Conservation (phyloP, 1,140 invertebrate genomes). For the Oryzaephilus surinamensis region DNA sequence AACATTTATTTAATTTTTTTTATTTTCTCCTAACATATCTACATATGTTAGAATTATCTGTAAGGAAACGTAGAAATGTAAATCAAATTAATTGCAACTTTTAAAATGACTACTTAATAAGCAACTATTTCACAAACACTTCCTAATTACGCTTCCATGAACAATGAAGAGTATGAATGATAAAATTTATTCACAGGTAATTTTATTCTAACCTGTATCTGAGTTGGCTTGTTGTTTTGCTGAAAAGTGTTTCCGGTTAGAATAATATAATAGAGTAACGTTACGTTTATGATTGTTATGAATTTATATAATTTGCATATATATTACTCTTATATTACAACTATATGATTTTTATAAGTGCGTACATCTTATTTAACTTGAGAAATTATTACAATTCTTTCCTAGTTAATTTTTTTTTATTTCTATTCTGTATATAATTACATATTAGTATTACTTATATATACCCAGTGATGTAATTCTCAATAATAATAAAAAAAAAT, state of each 20-base stretch:
- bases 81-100: conserved; percentile 13
- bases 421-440: background rate
- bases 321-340: too few relatives aligned
- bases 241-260: conserved; percentile 12
- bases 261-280: conserved; percentile 1
- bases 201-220: conserved; percentile 10
- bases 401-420: too few relatives aligned
- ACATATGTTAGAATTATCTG: too few relatives aligned
- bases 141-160: conserved; percentile 13
- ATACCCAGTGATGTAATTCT: conserved; percentile 5
- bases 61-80: conserved; percentile 13
- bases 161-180: conserved; percentile 15
- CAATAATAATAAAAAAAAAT: too few relatives aligned
- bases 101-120: conserved; percentile 13
- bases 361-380: too few relatives aligned
- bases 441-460: conserved; percentile 4
- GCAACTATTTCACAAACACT: conserved; percentile 11
- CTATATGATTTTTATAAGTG: too few relatives aligned
- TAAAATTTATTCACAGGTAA: conserved; percentile 13
- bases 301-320: conserved; percentile 6
- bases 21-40: too few relatives aligned
- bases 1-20: too few relatives aligned
- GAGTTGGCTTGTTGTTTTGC: conserved; percentile 3
- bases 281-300: background rate
- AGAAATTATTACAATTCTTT: too few relatives aligned